These are phyloP conservation scores for Parapsyche elsis DNA, from an alignment of 1,140 invertebrate genomes.

Conservation along the genomic window DNA sequence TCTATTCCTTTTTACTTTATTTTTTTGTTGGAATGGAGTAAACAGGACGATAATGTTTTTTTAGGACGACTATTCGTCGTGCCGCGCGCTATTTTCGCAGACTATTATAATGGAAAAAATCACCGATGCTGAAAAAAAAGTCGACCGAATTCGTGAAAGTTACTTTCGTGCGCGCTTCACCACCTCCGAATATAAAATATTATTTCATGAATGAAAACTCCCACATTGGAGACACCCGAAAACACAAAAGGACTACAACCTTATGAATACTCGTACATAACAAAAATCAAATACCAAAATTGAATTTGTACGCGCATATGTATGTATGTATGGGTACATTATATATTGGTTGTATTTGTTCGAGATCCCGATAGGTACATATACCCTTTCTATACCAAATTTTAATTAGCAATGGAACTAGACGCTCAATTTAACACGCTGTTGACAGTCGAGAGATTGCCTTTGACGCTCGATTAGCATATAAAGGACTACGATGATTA, in stretches of 20 bases:
- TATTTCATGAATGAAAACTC: not conserved
- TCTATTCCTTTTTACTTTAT: not conserved
- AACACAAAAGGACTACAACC: no score
- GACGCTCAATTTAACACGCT: not conserved
- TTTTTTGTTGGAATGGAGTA: not conserved
- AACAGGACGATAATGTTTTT: slow-evolving; percentile 29
- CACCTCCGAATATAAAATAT: not conserved
- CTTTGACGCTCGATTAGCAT: not conserved
- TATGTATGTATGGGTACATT: no score
- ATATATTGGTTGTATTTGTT: no score
- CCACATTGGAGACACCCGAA: no score
- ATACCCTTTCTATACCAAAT: no score
- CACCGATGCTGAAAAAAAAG: slow-evolving; percentile 29
- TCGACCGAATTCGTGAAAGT: slow-evolving; percentile 1
- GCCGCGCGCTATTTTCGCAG: not conserved
- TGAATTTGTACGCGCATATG: no score
- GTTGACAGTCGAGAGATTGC: not conserved
- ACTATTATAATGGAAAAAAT: slow-evolving; percentile 27
- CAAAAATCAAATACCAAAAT: no score
- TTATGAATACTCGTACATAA: no score
- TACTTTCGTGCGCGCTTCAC: not conserved
- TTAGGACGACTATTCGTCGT: not conserved
- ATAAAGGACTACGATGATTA: not conserved
- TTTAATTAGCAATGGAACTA: not conserved
- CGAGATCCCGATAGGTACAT: no score